Percentiles rank a stretch among this genome's conserved stretches.
These are phyloP conservation scores for Thripadectes ignobilis DNA, from an alignment of 2,797 vertebrate species.

Conservation along the genomic window DNA sequence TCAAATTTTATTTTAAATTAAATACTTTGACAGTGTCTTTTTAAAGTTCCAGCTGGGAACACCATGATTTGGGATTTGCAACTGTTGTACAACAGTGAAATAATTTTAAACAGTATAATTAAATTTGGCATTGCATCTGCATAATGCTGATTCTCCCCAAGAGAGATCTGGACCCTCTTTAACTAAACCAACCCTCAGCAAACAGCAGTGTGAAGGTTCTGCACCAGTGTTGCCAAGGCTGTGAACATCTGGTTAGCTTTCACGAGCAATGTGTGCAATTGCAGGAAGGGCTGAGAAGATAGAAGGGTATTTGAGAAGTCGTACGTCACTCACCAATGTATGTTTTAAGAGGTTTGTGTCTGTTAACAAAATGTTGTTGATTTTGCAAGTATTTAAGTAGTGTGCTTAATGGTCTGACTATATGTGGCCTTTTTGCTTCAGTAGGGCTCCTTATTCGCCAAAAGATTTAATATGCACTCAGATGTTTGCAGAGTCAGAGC, in stretches of 20 bases:
- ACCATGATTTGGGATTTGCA: not conserved
- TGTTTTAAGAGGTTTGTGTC: constrained; percentile 63
- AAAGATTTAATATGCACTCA: not conserved
- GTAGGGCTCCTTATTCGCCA: not conserved
- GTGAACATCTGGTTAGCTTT: constrained; percentile 9
- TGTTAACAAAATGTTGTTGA: constrained; percentile 13
- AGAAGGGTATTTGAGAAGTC: not conserved
- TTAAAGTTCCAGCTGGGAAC: not conserved
- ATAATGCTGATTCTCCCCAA: not conserved
- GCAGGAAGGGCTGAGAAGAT: constrained; percentile 9
- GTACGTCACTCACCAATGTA: constrained; percentile 21
- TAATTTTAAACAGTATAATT: not conserved
- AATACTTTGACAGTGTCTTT: constrained; percentile 4
- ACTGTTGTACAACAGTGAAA: not conserved
- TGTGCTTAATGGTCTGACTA: not conserved
- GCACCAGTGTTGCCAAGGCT: not conserved
- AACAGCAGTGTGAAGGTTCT: not conserved
- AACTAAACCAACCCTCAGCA: not conserved
- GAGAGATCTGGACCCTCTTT: not conserved
- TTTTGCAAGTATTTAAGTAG: not conserved
- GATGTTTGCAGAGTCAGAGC: not conserved
- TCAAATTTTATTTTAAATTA: not conserved
- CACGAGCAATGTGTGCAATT: constrained; percentile 23
- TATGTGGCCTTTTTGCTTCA: constrained; percentile 18
- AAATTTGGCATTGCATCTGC: not conserved